Base-by-base conservation (phyloP, 2,113 vertebrate species). In the Sialia sialis region DNA sequence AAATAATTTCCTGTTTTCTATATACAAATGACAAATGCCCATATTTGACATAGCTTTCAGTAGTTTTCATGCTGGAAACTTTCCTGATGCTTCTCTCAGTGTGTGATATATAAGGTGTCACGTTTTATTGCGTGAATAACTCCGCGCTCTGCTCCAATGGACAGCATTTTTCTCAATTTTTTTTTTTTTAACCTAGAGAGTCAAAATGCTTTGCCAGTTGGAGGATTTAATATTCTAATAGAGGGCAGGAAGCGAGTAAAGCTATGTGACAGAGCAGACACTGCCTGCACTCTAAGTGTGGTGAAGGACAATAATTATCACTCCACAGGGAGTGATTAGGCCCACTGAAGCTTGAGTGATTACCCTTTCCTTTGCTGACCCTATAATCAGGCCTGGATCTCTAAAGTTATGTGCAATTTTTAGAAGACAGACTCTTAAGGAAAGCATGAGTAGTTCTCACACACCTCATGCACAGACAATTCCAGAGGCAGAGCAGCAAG, bases 1-100 rank as follows among this genome's bases (percentile, higher is more conserved):
- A 98, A 98, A 96, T 97, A 59, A 97, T 98, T 98, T 98, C 98
- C 97, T 96, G 96, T 97, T 98, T 98, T 96, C 95, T 93, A 93
- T 96, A 97, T 93, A 95, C 80, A 87, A 95, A 97, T 51, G 94
- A 97, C 96, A 97, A 97, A 98, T 96, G 94, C 94, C 95, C 96
- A 91, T 91, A 94, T 95, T 93, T 97, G 96, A 98, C 96, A 96
- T 95, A 95, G 76, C 77, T 97, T 97, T 94, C 90, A 88, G 92
- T 82, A 79, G 44, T 94, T 97, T 97, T 97, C 67, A 94, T 56
- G 90, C 90, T 92, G 90, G 67, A 94, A 93, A 88, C 92, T 89
- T 95, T 94, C 95, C 95, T 94, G 89, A 72, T 95, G 87, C 89
- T 94, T 94, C 86, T 83, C 88, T 86, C 84, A 66, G 84, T 36